These are phyloP conservation scores for Paradoxurus hermaphroditus DNA, from an alignment of 2,113 vertebrate species.

Conservation along the genomic window DNA sequence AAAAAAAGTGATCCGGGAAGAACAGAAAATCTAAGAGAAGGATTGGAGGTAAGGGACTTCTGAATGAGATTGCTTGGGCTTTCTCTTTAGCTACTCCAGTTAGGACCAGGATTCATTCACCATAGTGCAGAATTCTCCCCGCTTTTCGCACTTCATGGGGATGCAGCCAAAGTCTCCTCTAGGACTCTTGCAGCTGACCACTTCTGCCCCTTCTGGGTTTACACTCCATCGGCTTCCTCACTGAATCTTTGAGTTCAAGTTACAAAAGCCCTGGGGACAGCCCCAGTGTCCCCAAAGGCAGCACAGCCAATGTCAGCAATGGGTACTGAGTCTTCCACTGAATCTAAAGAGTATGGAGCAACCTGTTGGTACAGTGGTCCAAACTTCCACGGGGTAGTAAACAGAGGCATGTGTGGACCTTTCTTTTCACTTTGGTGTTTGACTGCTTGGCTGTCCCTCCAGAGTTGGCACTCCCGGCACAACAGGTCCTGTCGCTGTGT, in stretches of 20 bases:
- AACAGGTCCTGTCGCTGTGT: not conserved
- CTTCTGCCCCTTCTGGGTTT: not conserved
- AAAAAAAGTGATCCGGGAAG: not conserved
- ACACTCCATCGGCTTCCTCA: slow-evolving; percentile 60
- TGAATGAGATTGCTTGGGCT: not conserved
- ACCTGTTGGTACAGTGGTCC: slow-evolving; percentile 61
- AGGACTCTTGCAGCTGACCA: not conserved
- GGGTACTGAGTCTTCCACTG: slow-evolving; percentile 75
- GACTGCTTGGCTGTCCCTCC: not conserved
- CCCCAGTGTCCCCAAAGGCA: slow-evolving; percentile 58
- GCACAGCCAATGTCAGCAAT: slow-evolving; percentile 4
- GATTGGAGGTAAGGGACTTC: not conserved
- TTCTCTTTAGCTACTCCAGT: not conserved
- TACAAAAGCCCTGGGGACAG: slow-evolving; percentile 72
- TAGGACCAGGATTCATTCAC: not conserved
- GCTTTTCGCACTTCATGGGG: not conserved
- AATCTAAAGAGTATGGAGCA: slow-evolving; percentile 73
- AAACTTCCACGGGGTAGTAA: not conserved
- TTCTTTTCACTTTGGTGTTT: not conserved
- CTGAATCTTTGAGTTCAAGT: slow-evolving; percentile 75
- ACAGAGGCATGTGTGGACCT: not conserved
- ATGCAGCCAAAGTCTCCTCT: not conserved
- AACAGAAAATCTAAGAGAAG: not conserved
- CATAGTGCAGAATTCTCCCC: not conserved
- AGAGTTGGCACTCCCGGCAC: not conserved